These are phyloP conservation scores for Arizona elegans DNA, from an alignment of 2,113 vertebrate genomes.

Conservation along the genomic window DNA sequence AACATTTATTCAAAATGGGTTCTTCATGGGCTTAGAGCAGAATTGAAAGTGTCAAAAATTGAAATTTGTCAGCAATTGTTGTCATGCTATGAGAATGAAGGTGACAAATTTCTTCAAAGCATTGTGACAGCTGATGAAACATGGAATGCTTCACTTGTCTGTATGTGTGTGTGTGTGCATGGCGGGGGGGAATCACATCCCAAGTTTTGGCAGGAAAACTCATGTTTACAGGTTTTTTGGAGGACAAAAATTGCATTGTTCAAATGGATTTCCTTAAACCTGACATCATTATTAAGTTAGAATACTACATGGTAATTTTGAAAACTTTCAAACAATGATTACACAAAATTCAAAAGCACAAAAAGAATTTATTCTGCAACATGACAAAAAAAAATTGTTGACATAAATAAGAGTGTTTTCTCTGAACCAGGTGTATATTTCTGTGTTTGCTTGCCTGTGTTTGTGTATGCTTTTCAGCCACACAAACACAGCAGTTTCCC, in stretches of 20 bases:
- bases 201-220: background rate
- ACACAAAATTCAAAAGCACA: background rate
- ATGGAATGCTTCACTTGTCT: background rate
- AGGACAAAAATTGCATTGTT: background rate
- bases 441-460: background rate
- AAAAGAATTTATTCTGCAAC: background rate
- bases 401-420: background rate
- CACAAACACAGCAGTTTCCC: background rate
- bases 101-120: background rate
- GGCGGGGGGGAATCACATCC: background rate
- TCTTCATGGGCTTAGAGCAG: background rate
- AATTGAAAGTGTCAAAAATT: background rate
- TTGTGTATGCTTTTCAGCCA: background rate
- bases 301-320: background rate
- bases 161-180: background rate
- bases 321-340: background rate
- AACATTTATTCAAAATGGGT: background rate
- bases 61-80: background rate
- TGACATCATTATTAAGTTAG: background rate
- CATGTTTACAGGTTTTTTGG: background rate
- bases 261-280: background rate
- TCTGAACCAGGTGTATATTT: background rate
- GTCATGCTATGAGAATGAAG: background rate
- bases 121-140: background rate
- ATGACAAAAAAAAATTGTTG: background rate